Evolutionary conservation across 1,140 invertebrate species (phyloP).

Genomic region (Hestina assimilis): DNA sequence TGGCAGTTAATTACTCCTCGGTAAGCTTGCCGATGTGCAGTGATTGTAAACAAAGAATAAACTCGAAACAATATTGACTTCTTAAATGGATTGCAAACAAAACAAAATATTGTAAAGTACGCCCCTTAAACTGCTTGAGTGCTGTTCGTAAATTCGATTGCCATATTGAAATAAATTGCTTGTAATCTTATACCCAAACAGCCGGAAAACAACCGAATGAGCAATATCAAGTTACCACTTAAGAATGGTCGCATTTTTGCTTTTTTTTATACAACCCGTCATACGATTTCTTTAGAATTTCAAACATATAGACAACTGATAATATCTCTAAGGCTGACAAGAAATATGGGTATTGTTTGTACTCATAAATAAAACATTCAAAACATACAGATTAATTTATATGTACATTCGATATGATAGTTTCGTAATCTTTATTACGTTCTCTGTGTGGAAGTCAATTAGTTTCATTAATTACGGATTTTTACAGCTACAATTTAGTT

Average conservation of each 20-base stretch:
- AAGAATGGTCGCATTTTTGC: slow-evolving; percentile 56
- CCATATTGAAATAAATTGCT: slow-evolving; percentile 75
- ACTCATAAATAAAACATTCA: slow-evolving; percentile 44
- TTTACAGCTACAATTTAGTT: slow-evolving; percentile 66
- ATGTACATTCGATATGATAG: slow-evolving; percentile 37
- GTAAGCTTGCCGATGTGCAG: background rate
- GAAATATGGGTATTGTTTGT: slow-evolving; percentile 33
- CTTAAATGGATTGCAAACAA: slow-evolving; percentile 40
- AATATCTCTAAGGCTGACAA: slow-evolving; percentile 35
- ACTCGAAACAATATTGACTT: slow-evolving; percentile 33
- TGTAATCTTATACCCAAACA: slow-evolving; percentile 77
- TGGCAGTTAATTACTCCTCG: no score
- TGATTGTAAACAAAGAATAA: background rate
- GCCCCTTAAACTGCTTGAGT: slow-evolving; percentile 52
- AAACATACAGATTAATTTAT: slow-evolving; percentile 49
- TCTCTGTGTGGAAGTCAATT: slow-evolving; percentile 61
- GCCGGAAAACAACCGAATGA: slow-evolving; percentile 73
- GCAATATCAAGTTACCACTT: slow-evolving; percentile 68
- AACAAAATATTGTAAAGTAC: slow-evolving; percentile 55
- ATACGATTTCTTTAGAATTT: slow-evolving; percentile 54
- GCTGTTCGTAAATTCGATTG: slow-evolving; percentile 70
- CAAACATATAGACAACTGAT: slow-evolving; percentile 41
- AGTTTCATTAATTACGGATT: slow-evolving; percentile 71
- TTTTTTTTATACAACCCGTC: slow-evolving; percentile 55
- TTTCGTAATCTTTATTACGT: slow-evolving; percentile 43